Base-by-base conservation (phyloP, 2,797 vertebrate genomes). In the Leuciscus waleckii region DNA sequence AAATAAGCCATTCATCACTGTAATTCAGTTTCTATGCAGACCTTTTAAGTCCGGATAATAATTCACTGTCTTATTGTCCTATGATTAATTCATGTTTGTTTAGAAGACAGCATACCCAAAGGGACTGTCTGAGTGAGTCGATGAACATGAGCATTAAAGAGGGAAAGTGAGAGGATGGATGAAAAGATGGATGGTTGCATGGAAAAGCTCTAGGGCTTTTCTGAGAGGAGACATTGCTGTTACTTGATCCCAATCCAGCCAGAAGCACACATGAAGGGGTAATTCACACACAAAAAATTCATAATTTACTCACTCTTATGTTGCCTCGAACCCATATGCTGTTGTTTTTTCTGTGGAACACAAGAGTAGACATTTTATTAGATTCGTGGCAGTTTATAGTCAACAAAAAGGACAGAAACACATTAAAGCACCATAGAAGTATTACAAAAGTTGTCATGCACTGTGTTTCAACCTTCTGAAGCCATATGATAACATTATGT, bases 11-110 rank as follows among this genome's bases (percentile, higher is more conserved):
- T 84, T 84, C 26, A 61, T 84, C 83, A 84, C 54, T 61, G 75
- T 84, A 79, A 84, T 70, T 84, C 75, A 84, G 51, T 84, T 84
- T 77, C 63, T 77, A 19, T 71, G 75, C 75, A 61, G 65, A 76
- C 29, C 74, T 41, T 56, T 76, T 82, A 58, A 41, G 32, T 79
- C 67, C 73, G 37, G 6, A 70, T 63, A 81, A 86, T 81, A 81
- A 81, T 76, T 86, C 71, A 81, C 73, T 81, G 79, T 76, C 79
- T 86, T 86, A 81, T 86, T 86, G 49, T 56, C 41, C 76, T 79
- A 79, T 82, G 85, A 86, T 86, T 83, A 83, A 86, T 71, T 76
- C 65, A 49, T 51, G 75, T 43, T 78, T 74, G 83, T 82, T 70
- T 85, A 67, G 39, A 78, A 43, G 11, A 76, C 17, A 51, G 39